Base-by-base conservation (phyloP, 2,797 vertebrate genomes). In the Xenentodon cancila region DNA sequence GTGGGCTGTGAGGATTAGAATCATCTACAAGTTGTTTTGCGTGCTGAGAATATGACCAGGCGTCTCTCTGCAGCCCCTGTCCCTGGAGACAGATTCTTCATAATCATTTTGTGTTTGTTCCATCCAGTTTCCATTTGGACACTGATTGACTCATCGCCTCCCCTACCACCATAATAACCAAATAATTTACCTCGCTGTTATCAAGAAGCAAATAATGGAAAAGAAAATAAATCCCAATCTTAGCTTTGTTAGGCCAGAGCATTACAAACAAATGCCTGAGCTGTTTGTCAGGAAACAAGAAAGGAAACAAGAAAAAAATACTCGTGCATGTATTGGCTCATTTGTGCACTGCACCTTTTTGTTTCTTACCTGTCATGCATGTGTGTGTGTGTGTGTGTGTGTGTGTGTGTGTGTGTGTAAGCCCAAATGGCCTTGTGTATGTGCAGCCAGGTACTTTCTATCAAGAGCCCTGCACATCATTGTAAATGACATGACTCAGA, bases 71-170 rank as follows among this genome's bases (percentile, higher is more conserved):
- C 59, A 68, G 25, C 45, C 59, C 7, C 30, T 48, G 60, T 71
- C 80, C 79, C 84, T 25, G 5, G 64, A 77, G 77, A 68, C 74
- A 73, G 49, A 82, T 86, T 81, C 61, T 44, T 61, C 61, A 73
- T 74, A 85, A 89, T 89, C 77, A 81, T 77, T 84, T 84, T 73
- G 59, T 78, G 68, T 82, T 88, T 88, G 63, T 79, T 79, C 63
- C 64, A 77, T 88, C 75, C 62, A 71, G 56, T 87, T 85, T 85
- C 61, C 63, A 82, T 84, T 79, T 84, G 49, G 64, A 83, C 72
- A 53, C 69, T 75, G 74, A 85, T 85, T 83, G 74, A 74, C 71
- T 88, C 71, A 43, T 51, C 58, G 81, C 65, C 45, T 80, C 50
- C 75, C 58, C 63, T 62, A 74, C 67, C 57, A 20, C 73, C 65